Base-by-base conservation (phyloP, 2,888 invertebrate genomes). In the Lasioglossum villosulum region DNA sequence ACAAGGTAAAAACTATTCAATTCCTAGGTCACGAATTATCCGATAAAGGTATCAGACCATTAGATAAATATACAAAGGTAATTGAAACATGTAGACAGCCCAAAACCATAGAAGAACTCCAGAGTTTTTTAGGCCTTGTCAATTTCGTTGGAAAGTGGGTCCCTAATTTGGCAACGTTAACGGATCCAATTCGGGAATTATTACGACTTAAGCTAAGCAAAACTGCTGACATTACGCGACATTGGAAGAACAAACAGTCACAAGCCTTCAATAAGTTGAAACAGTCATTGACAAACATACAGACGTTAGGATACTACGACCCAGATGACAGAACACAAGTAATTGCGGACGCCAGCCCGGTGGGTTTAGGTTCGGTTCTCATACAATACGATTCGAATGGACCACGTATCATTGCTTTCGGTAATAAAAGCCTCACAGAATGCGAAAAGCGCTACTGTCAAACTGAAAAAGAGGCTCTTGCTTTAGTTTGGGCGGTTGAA, bases 401-500 rank as follows among this genome's bases (percentile, higher is more conserved):
- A 0, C 88, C 88, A 42, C 84, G 92, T 85, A 88, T 95, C 5
- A 95, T 95, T 48, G 91, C 92, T 2, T 95, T 94, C 87, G 95
- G 94, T 0, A 95, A 94, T 74, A 91, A 89, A 88, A 95, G 90
- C 83, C 91, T 94, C 76, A 91, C 92, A 52, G 93, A 88, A 16
- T 91, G 91, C 6, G 94, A 95, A 80, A 90, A 87, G 63, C 87
- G 84, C 27, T 94, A 91, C 48, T 91, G 82, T 1, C 90, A 90
- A 80, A 92, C 91, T 0, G 91, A 92, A 68, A 90, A 89, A 79
- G 91, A 91, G 30, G 89, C 90, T 3, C 63, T 90, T 19, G 90
- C 88, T 10, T 76, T 92, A n/a, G 91, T 91, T 5, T 90, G 82
- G 74, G 87, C 85, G 12, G 59, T 71, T 4, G 37, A 39, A 39